Conservation (phyloP, 30 jellyfish, hydroid and myxozoan genomes). For the Phacellophora camtschatica region DNA sequence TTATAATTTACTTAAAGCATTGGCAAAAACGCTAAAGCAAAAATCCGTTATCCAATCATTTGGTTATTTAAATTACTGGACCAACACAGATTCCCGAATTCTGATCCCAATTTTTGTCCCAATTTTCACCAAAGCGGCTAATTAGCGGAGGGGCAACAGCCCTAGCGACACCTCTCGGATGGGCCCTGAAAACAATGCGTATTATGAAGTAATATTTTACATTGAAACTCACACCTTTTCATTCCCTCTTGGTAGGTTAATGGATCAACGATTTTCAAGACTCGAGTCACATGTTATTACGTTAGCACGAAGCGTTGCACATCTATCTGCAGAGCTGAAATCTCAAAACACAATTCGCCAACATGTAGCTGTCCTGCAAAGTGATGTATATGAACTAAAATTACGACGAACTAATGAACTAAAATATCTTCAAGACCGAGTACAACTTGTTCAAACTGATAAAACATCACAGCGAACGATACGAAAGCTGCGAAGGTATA, state of each 20-base stretch:
- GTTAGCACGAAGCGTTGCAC: slow-evolving; percentile 66
- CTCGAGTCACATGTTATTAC: slow-evolving; percentile 65
- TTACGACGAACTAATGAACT: slow-evolving; percentile 24
- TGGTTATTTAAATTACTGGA: no score
- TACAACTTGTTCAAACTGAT: slow-evolving; percentile 33
- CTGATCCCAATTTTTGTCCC: no score
- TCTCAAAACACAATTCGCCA: slow-evolving; percentile 51
- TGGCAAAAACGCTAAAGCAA: no score
- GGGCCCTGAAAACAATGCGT: background rate
- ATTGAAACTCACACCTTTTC: no score
- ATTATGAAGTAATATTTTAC: background rate
- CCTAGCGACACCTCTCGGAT: background rate
- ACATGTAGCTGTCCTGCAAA: slow-evolving; percentile 31
- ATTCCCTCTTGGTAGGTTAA: slow-evolving; percentile 3
- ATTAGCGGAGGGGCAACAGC: background rate
- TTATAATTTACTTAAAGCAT: no score
- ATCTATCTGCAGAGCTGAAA: slow-evolving; percentile 56
- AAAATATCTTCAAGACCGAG: slow-evolving; percentile 49
- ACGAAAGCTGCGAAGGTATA: slow-evolving; percentile 50
- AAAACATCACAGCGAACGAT: slow-evolving; percentile 35
- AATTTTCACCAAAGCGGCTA: no score
- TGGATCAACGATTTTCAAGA: slow-evolving; percentile 54
- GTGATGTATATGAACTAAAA: slow-evolving; percentile 28
- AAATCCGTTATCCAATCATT: no score
- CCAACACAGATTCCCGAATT: no score